Percentiles rank a stretch among this genome's conserved stretches.
Conservation (phyloP, 2,888 invertebrate genomes). For the Cheilosia scutellata region DNA sequence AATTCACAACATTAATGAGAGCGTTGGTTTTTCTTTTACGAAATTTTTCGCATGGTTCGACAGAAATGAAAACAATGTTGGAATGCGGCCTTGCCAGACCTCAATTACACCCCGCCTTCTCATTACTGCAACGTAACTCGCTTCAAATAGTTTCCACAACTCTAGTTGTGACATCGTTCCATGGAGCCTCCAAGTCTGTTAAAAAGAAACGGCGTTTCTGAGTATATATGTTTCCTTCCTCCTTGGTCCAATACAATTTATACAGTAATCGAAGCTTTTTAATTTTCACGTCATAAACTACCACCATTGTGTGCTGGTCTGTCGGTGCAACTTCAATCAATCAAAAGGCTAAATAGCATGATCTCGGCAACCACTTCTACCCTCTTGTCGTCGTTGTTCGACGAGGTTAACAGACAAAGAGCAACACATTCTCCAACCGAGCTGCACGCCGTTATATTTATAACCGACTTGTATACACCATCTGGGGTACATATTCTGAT, state of each 20-base stretch:
- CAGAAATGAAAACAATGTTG: too few species aligned
- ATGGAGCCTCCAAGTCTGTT: too few species aligned
- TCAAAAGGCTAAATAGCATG: conserved; percentile 70
- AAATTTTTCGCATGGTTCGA: too few species aligned
- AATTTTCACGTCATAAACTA: conserved; percentile 35
- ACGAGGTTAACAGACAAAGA: conserved; percentile 51
- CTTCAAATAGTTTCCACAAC: too few species aligned
- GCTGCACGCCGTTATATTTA: conserved; percentile 47
- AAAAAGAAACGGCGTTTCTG: too few species aligned
- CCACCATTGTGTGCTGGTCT: background rate
- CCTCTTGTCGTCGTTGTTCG: conserved; percentile 15
- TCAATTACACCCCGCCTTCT: too few species aligned
- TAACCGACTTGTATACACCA: conserved; percentile 26
- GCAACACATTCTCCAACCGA: conserved; percentile 32
- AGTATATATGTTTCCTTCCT: too few species aligned
- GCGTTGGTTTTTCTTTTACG: too few species aligned
- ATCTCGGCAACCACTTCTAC: conserved; percentile 45
- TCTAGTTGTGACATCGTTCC: too few species aligned
- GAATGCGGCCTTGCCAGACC: too few species aligned
- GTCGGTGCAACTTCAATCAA: conserved; percentile 64
- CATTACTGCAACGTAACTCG: too few species aligned
- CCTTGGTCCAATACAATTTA: background rate
- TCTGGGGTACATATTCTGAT: conserved; percentile 30
- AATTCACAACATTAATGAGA: too few species aligned
- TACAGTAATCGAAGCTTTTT: conserved; percentile 20